Conservation (phyloP, 2,113 vertebrate species). For the Planiliza haematocheilus region DNA sequence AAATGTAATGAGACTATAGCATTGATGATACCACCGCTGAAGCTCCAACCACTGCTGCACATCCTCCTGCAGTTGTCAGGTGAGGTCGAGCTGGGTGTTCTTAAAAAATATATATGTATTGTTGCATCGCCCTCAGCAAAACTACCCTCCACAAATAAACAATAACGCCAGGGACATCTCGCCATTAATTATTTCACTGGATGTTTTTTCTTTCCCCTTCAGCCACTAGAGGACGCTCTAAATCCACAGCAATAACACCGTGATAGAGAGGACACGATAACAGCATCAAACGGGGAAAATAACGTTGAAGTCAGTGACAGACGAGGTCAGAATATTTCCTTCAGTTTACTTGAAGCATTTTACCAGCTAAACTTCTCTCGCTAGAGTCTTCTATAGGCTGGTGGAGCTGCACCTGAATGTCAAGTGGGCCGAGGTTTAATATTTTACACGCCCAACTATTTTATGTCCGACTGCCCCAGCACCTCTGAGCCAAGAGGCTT, state of each 20-base stretch:
- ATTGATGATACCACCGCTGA: not conserved
- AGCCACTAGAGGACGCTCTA: slow-evolving; percentile 53
- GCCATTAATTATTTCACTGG: slow-evolving; percentile 1
- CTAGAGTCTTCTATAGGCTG: no score
- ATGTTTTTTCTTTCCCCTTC: slow-evolving; percentile 34
- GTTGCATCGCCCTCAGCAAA: not conserved
- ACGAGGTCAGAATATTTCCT: no score
- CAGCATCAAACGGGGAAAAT: no score
- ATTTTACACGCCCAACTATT: no score
- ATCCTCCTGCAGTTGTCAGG: not conserved
- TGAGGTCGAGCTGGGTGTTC: not conserved
- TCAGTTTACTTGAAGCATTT: no score
- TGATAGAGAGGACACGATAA: no score
- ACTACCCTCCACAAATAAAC: not conserved
- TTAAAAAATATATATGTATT: not conserved
- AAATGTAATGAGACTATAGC: not conserved
- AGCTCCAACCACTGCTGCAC: not conserved
- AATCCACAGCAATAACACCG: not conserved
- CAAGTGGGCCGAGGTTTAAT: no score
- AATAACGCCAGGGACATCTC: not conserved
- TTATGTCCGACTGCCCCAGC: no score
- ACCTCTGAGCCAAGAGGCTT: no score
- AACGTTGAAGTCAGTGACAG: no score
- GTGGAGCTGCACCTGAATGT: no score
- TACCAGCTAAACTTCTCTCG: no score